Conservation (phyloP, 2,797 vertebrate species). For the Synanceia verrucosa region DNA sequence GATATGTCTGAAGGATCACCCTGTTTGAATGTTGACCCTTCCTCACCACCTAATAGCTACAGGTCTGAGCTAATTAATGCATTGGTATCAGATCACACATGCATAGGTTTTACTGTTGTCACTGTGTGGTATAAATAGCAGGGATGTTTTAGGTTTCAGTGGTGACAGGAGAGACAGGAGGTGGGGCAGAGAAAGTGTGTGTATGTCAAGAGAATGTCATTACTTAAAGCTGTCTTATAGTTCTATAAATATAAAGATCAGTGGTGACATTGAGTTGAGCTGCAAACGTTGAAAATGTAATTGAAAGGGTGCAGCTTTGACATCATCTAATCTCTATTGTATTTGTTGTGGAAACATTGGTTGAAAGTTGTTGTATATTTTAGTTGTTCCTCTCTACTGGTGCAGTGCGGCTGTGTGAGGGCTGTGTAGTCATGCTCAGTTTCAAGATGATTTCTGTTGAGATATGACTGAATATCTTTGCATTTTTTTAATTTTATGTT, state of each 20-base stretch:
- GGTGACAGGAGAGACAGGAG: constrained; percentile 1
- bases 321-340: neutral
- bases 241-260: neutral
- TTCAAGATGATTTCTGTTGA: neutral
- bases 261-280: neutral
- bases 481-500: neutral
- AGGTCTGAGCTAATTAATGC: neutral
- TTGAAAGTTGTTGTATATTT: neutral
- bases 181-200: constrained; percentile 25
- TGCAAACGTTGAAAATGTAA: neutral
- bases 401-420: neutral
- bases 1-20: neutral
- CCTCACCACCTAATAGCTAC: rapidly evolving
- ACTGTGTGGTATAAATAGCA: constrained; percentile 17
- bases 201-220: constrained; percentile 1
- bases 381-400: neutral
- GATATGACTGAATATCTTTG: neutral
- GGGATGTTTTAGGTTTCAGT: neutral
- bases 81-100: neutral
- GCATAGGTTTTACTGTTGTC: neutral
- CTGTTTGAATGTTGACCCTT: constrained; percentile 18
- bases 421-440: neutral
- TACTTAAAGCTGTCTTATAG: neutral
- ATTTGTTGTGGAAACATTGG: neutral
- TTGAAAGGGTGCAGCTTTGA: neutral